Conservation (phyloP, 2,888 invertebrate genomes). For the Hemaris fuciformis region DNA sequence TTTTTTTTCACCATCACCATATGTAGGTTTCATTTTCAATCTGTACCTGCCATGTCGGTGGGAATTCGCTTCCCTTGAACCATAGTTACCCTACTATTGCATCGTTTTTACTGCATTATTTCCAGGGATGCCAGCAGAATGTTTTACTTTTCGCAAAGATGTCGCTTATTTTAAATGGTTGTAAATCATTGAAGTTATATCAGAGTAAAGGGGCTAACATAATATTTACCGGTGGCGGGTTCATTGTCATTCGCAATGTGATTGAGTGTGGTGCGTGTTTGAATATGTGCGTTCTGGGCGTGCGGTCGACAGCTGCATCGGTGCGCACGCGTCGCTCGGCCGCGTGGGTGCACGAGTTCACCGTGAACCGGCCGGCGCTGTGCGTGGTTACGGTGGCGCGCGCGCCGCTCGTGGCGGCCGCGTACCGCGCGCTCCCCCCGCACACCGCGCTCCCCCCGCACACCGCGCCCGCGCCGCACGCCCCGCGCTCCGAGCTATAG, state of each 20-base stretch:
- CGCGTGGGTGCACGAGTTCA: slow-evolving; percentile 37
- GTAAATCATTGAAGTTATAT: too few relatives aligned
- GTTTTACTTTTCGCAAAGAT: too few relatives aligned
- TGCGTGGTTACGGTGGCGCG: slow-evolving; percentile 46
- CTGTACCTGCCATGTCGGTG: too few relatives aligned
- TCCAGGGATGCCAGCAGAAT: too few relatives aligned
- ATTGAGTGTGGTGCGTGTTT: slow-evolving; percentile 30
- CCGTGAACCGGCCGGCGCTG: slow-evolving; percentile 58
- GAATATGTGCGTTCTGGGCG: slow-evolving; percentile 36
- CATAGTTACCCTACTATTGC: too few relatives aligned
- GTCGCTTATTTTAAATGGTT: too few relatives aligned
- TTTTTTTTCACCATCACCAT: too few relatives aligned
- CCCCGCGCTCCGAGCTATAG: slow-evolving; percentile 16
- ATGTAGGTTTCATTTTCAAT: too few relatives aligned
- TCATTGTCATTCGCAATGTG: slow-evolving; percentile 12
- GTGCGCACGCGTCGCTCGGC: slow-evolving; percentile 52
- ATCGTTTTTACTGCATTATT: too few relatives aligned
- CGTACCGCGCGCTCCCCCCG: neutral
- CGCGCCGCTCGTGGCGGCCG: neutral
- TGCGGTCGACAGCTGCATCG: slow-evolving; percentile 40
- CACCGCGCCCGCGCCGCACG: neutral
- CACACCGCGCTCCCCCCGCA: neutral
- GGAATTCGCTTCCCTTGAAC: too few relatives aligned
- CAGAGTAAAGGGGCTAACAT: too few relatives aligned
- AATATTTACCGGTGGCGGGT: slow-evolving; percentile 19